These are phyloP conservation scores for Centropristis striata DNA, from an alignment of 2,113 vertebrate genomes.

Conservation along the genomic window DNA sequence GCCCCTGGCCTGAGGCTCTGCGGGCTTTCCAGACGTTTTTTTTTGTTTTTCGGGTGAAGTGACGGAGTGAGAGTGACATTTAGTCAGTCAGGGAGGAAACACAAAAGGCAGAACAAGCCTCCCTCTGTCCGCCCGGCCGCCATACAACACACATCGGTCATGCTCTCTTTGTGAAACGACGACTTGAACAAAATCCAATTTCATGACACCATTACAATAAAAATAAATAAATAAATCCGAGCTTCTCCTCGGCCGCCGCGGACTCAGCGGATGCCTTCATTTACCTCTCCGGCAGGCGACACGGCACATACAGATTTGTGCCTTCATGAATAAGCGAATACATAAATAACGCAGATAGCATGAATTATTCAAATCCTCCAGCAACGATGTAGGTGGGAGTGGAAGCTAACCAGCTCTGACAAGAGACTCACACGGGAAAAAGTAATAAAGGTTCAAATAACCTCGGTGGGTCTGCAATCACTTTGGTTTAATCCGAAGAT, in stretches of 20 bases:
- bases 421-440: constrained; percentile 64
- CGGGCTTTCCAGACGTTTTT: constrained; percentile 3
- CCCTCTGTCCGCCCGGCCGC: constrained; percentile 60
- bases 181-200: constrained; percentile 63
- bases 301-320: constrained; percentile 45
- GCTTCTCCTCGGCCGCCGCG: constrained; percentile 34
- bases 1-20: constrained; percentile 71
- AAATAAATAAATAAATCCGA: constrained; percentile 32
- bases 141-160: constrained; percentile 62
- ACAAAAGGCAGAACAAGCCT: constrained; percentile 70
- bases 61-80: constrained; percentile 55
- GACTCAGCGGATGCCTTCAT: constrained; percentile 76
- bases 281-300: constrained; percentile 70
- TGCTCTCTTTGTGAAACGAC: constrained; percentile 52
- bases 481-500: constrained; percentile 73
- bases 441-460: constrained; percentile 79
- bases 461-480: constrained; percentile 70
- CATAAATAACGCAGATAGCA: constrained; percentile 82
- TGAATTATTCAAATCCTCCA: constrained; percentile 83
- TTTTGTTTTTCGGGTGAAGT: constrained; percentile 22
- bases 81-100: constrained; percentile 50
- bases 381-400: constrained; percentile 61
- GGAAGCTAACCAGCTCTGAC: constrained; percentile 79
- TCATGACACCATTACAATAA: constrained; percentile 66
- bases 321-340: constrained; percentile 82